Conservation (phyloP, 2,888 invertebrate genomes). For the Neocrepidodera transversa region DNA sequence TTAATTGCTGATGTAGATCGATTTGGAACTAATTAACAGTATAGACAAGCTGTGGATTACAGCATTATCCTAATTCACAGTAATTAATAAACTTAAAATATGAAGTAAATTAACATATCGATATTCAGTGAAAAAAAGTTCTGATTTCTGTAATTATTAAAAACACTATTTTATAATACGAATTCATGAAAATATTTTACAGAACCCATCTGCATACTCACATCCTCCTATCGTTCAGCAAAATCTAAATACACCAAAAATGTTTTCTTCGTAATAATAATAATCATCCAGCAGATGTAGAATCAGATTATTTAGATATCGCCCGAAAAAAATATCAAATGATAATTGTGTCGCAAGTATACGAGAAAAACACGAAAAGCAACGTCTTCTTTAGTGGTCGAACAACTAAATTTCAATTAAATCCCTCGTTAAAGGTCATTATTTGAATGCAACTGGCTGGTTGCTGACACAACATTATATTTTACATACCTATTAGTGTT, state of each 20-base stretch:
- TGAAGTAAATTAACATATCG: too few relatives aligned
- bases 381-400: background rate
- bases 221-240: constrained; percentile 2
- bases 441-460: constrained; percentile 9
- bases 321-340: constrained; percentile 9
- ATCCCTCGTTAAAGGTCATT: background rate
- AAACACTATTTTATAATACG: too few relatives aligned
- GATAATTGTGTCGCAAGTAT: background rate
- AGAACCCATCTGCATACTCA: too few relatives aligned
- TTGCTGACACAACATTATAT: background rate
- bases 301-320: constrained; percentile 21
- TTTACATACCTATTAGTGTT: constrained; percentile 17
- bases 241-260: constrained; percentile 1
- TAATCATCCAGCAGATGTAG: constrained; percentile 16
- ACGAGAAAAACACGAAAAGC: background rate
- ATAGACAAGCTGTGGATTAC: too few relatives aligned
- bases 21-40: too few relatives aligned
- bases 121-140: too few relatives aligned
- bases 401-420: constrained; percentile 16
- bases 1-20: too few relatives aligned
- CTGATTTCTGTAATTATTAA: too few relatives aligned
- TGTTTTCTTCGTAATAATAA: constrained; percentile 4
- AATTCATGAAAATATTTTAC: background rate
- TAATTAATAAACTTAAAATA: too few relatives aligned
- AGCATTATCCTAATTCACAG: too few relatives aligned